A percentile compares a stretch with the other conserved stretches of the same genome.
Conservation (phyloP, 2,113 vertebrate species). For the Perognathus longimembris region DNA sequence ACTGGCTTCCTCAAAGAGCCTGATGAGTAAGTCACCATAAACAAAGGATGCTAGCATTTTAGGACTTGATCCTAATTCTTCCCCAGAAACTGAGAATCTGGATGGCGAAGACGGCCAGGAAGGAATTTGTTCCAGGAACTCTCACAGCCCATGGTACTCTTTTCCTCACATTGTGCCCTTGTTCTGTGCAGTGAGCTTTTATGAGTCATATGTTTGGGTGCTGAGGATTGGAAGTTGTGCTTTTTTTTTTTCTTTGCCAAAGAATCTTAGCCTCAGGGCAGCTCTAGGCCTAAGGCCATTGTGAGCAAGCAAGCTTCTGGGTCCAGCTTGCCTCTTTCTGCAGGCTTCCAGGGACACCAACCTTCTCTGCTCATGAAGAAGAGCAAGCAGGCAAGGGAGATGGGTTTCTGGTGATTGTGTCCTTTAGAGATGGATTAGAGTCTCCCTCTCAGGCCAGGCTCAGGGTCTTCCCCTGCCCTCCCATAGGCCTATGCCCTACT, state of each 20-base stretch:
- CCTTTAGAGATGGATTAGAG: background rate
- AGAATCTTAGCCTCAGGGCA: background rate
- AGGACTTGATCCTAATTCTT: background rate
- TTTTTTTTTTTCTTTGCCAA: background rate
- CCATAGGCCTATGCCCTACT: background rate
- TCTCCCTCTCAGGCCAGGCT: background rate
- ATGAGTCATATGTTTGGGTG: slow-evolving; percentile 51
- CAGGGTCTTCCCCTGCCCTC: background rate
- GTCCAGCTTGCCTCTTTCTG: background rate
- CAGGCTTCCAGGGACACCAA: fast-evolving
- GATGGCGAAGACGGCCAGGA: background rate
- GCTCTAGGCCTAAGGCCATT: background rate
- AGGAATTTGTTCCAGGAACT: background rate
- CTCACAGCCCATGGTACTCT: background rate
- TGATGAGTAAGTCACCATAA: background rate
- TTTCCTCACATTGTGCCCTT: background rate
- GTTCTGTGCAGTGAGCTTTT: background rate
- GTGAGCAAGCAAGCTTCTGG: background rate
- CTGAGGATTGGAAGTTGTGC: background rate
- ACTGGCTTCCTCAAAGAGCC: background rate
- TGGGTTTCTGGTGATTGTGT: background rate
- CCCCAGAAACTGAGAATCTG: background rate
- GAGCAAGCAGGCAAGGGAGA: background rate
- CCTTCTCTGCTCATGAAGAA: background rate
- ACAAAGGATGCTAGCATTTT: background rate